Evolutionary conservation across 2,888 invertebrate genomes (phyloP), one percentile per base, ranked within the genome.

Genomic region (Melanophora roralis): DNA sequence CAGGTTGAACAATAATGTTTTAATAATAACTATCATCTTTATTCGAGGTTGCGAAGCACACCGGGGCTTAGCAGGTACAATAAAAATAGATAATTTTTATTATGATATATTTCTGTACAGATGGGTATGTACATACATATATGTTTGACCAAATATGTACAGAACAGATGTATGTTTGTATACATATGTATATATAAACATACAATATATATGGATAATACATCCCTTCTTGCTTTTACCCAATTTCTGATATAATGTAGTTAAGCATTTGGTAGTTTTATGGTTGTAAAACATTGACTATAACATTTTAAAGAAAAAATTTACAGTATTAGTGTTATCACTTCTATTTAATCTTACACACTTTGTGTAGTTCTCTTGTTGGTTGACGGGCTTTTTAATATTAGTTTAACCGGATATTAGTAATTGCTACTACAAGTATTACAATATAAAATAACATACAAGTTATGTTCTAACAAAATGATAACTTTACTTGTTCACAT

Each of bases 401-500:
- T 21, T 53, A 45, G 36, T 72, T 67, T 36, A 36, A 38, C 49
- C 71, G 75, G 67, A 80, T 71, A 67, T 73, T 73, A 68, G 57
- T 55, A 59, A 59, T 69, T 16, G 34, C 16, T 3, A 27, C 6
- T 27, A 27, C 27, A 27, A 27, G 4, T 27, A 27, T 6, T 16
- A 53, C 16, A 67, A 40, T 36, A 14, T 43, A 45, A 59, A 8
- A 23, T 40, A 14, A 27, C 32, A 19, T 14, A 67, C 16, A 65
- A 27, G 40, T 32, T 12, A 19, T 38, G n/a, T 21, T 38, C 57
- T 19, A 57, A 38, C 21, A 38, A 21, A 7, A 40, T 1, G n/a
- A n/a, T n/a, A 5, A 2, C 40, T 12, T 32, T 2, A 12, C 8
- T 5, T 16, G 27, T 27, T n/a, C n/a, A n/a, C n/a, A n/a, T n/a